Conservation (phyloP, 2,888 invertebrate genomes). For the Pediacus dermestoides region DNA sequence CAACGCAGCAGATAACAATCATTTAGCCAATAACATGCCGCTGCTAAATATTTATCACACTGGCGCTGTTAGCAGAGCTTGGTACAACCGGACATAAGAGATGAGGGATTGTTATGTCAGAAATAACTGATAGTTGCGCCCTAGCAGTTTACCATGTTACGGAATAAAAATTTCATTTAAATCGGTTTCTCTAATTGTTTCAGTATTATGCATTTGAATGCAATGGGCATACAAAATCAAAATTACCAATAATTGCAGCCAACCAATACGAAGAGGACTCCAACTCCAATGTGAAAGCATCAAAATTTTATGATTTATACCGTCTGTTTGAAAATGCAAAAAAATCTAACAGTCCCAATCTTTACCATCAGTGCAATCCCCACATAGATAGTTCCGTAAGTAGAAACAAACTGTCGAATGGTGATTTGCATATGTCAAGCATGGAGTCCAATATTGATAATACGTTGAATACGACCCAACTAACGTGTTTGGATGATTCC, state of each 20-base stretch:
- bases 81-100: no score
- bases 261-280: slow-evolving; percentile 38
- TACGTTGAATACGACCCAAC: slow-evolving; percentile 37
- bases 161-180: no score
- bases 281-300: slow-evolving; percentile 41
- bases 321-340: slow-evolving; percentile 34
- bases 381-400: slow-evolving; percentile 25
- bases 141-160: no score
- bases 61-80: no score
- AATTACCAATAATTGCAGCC: slow-evolving; percentile 23
- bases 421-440: slow-evolving; percentile 12
- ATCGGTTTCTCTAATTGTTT: no score
- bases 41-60: no score
- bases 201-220: slow-evolving; percentile 36
- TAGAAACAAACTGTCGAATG: slow-evolving; percentile 4
- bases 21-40: no score
- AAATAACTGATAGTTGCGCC: neutral
- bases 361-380: slow-evolving; percentile 27
- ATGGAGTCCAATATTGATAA: slow-evolving; percentile 24
- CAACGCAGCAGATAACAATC: no score
- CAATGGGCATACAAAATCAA: slow-evolving; percentile 26
- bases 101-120: neutral
- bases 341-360: slow-evolving; percentile 19
- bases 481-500: slow-evolving; percentile 39
- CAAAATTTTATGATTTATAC: slow-evolving; percentile 36